Evolutionary conservation across 2,797 vertebrate species (phyloP).

Genomic region (Bovichtus variegatus): DNA sequence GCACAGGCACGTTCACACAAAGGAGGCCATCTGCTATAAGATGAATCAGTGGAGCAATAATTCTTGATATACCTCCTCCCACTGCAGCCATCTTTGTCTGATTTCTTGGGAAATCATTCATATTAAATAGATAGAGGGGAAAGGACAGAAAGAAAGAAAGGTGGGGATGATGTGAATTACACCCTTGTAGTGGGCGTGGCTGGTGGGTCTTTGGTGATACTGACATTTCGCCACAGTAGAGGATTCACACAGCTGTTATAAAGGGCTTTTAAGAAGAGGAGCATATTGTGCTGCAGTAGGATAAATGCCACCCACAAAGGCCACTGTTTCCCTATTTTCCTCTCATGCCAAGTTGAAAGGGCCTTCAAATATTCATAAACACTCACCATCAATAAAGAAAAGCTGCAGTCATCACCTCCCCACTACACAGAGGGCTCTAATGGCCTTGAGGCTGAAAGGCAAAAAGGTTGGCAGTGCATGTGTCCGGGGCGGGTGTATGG

Average conservation of each 20-base stretch:
- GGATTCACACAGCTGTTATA: conserved; percentile 44
- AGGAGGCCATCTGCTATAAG: conserved; percentile 64
- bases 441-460: conserved; percentile 36
- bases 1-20: conserved; percentile 40
- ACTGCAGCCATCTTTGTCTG: conserved; percentile 31
- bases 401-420: conserved; percentile 39
- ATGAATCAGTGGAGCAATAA: conserved; percentile 61
- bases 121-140: conserved; percentile 28
- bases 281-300: conserved; percentile 55
- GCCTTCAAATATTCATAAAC: conserved; percentile 79
- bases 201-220: conserved; percentile 56
- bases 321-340: conserved; percentile 61
- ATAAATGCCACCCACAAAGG: conserved; percentile 77
- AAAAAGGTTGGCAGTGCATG: conserved; percentile 42
- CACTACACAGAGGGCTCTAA: conserved; percentile 35
- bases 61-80: conserved; percentile 52
- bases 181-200: conserved; percentile 45
- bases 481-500: background rate
- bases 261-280: conserved; percentile 60
- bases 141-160: background rate
- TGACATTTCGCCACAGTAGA: conserved; percentile 73
- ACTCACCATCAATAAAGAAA: conserved; percentile 69
- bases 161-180: conserved; percentile 19
- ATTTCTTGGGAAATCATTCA: conserved; percentile 48
- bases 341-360: conserved; percentile 69